Base-by-base conservation (phyloP, 1,140 invertebrate genomes). In the Atta colombica region DNA sequence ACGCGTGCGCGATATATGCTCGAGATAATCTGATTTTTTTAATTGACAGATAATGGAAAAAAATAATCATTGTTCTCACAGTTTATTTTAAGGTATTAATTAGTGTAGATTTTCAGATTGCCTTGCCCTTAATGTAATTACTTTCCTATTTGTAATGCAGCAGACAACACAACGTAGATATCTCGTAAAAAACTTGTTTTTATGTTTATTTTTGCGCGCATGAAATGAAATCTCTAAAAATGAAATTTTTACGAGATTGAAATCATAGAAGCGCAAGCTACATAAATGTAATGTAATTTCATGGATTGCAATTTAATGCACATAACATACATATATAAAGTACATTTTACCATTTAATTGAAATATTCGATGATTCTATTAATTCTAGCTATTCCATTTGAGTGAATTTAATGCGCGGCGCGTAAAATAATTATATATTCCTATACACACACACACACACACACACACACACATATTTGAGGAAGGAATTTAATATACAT, bases 111-210 rank as follows among this genome's bases (percentile, higher is more conserved):
- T 51, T 60, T 71, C 45, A 28, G 49, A 74, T 25, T 75, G n/a
- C 28, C 39, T 45, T 58, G 12, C 51, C 28, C 31, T 84, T 84
- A 84, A 84, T 74, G 25, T 75, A 74, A 84, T 74, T 74, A 74
- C 39, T 82, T 80, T 69, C 28, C 53, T 74, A 82, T 82, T 82
- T 53, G 53, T 28, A 31, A 28, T 60, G 63, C 49, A 51, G 12
- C 49, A 51, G 12, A 35, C 45, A 71, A 58, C 35, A 25, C 35
- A 58, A 8, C 21, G 35, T 25, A 28, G 25, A 35, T 39, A 28
- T 35, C 35, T 10, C 35, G 28, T 28, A 21, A 75, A 25, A 75
- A 58, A 55, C 18, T 35, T 51, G 65, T 66, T 66, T 66, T 66
- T 77, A 25, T 39, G 16, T 25, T 31, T 72, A 21, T 72, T 51